Base-by-base conservation (phyloP, 2,113 vertebrate genomes). In the Muntiacus muntjak region DNA sequence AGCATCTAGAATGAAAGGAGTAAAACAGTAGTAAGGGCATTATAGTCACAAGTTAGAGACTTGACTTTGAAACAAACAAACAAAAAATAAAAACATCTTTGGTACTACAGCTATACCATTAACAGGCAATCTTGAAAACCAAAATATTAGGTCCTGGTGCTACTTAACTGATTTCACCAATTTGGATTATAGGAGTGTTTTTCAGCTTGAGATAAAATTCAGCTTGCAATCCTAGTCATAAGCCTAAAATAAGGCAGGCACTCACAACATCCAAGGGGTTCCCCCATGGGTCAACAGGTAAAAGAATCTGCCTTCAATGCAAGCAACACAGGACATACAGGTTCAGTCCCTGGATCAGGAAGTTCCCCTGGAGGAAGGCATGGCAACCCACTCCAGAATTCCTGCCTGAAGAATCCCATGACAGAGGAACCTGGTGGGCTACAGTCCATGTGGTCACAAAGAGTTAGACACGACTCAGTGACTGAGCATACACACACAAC, bases 131-230 rank as follows among this genome's bases (percentile, higher is more conserved):
- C 43, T 43, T 88, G 11, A 85, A 97, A 96, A 91, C 30, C 7
- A 88, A 95, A 94, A 87, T 76, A 62, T 55, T 60, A 92, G 55
- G 23, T 87, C 60, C 13, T 12, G 3, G 87, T 87, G 47, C 9
- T 97, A 54, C 84, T 94, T 95, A 89, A 71, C 52, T 58, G 33
- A 95, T 94, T 19, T 92, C 40, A 91, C 14, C 50, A 96, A 50
- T 92, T 89, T 93, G 71, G 26, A 92, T 92, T 94, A 54, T 55
- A 76, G 9, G 8, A 76, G 30, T 64, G 52, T 55, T 95, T 45
- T 93, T 57, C 47, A 50, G 13, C 43, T 96, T 96, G 55, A 79
- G 36, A 55, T 87, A 30, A 98, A 97, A 96, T 96, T 25, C 11
- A 83, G 23, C 28, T 57, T 87, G 76, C 50, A 87, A 89, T 11